Conservation (phyloP, 23 tunicate genomes). For the Styela plicata region DNA sequence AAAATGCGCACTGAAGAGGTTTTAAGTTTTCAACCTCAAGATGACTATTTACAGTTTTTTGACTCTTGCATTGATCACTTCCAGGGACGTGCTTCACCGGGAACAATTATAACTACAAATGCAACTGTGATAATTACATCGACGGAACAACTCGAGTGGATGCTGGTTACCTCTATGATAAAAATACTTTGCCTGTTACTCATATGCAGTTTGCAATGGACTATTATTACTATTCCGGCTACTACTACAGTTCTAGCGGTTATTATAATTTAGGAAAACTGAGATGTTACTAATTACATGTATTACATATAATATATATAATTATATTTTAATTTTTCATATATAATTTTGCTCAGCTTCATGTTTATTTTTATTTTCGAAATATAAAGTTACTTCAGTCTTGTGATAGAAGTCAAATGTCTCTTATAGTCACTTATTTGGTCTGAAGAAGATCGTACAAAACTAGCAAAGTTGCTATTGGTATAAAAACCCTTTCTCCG, state of each 20-base stretch:
- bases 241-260: not conserved
- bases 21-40: not conserved
- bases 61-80: not conserved
- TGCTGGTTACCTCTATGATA: not conserved
- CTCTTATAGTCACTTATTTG: too few species aligned
- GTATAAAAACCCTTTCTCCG: too few species aligned
- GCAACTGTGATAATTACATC: not conserved
- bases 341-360: too few species aligned
- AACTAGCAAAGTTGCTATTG: too few species aligned
- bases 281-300: not conserved
- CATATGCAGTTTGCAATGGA: slow-evolving; percentile 3
- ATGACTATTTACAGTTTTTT: too few species aligned
- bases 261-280: slow-evolving; percentile 1
- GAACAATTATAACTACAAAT: not conserved
- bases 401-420: too few species aligned
- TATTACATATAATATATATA: too few species aligned
- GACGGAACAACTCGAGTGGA: not conserved
- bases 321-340: too few species aligned
- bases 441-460: too few species aligned
- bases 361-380: too few species aligned
- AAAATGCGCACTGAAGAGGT: not conserved
- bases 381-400: too few species aligned
- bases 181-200: slow-evolving; percentile 7
- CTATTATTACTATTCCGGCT: not conserved
- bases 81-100: slow-evolving; percentile 1